Evolutionary conservation across 2,797 vertebrate genomes (phyloP).

Genomic region (Sebastes alutus): DNA sequence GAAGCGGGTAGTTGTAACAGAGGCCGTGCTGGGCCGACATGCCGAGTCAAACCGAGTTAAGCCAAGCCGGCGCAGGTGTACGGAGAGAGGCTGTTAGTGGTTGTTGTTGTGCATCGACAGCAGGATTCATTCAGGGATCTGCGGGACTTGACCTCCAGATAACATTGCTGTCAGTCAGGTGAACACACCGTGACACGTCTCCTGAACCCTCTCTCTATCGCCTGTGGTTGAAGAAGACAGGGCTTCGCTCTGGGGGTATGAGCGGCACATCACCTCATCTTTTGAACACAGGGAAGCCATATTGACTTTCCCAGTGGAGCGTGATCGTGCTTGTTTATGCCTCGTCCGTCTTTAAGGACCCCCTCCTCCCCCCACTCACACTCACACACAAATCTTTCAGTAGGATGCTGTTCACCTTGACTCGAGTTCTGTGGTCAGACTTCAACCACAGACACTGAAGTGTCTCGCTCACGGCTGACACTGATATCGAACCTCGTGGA

Average conservation of each 20-base stretch:
- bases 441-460: background rate
- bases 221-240: background rate
- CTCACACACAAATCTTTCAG: background rate
- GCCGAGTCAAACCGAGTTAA: background rate
- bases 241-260: constrained; percentile 1
- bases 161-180: constrained; percentile 6
- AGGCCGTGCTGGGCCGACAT: background rate
- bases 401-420: constrained; percentile 17
- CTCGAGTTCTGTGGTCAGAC: background rate
- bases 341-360: constrained; percentile 27
- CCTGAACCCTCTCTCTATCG: background rate
- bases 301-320: constrained; percentile 38
- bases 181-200: background rate
- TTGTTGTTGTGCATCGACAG: background rate
- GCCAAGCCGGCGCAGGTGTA: background rate
- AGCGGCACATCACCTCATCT: constrained; percentile 26
- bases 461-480: background rate
- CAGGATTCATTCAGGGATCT: background rate
- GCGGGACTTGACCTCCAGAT: constrained; percentile 9
- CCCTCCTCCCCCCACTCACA: background rate
- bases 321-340: constrained; percentile 33
- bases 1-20: background rate
- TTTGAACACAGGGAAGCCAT: constrained; percentile 29
- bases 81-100: too few species aligned
- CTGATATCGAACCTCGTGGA: background rate